Evolutionary conservation across 2,888 invertebrate species (phyloP).

Genomic region (Ophioninae sp.): DNA sequence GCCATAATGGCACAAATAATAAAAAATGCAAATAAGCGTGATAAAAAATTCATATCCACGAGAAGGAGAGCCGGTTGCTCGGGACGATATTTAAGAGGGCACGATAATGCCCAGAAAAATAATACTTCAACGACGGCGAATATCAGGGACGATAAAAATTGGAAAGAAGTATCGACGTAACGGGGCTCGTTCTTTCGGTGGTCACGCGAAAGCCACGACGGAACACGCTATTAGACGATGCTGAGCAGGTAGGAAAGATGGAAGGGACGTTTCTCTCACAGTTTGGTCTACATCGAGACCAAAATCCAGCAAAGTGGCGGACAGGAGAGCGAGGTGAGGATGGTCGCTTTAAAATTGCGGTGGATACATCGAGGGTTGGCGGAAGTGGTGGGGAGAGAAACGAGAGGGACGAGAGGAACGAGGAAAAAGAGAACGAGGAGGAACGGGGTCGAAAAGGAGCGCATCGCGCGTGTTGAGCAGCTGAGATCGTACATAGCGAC

Average conservation of each 20-base stretch:
- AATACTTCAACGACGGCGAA: neutral
- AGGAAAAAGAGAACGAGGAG: slow-evolving; percentile 2
- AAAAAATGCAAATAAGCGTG: neutral
- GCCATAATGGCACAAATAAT: neutral
- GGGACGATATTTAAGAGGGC: neutral
- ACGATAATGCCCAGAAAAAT: neutral
- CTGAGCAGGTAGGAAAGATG: neutral
- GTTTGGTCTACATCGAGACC: neutral
- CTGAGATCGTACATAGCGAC: slow-evolving; percentile 41
- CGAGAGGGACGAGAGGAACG: no score
- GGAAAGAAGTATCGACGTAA: neutral
- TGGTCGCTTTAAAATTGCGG: slow-evolving; percentile 52
- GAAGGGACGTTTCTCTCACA: neutral
- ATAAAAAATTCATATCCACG: neutral
- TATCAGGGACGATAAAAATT: slow-evolving; percentile 3
- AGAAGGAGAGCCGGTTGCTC: neutral
- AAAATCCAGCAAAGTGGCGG: slow-evolving; percentile 3
- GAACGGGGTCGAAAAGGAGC: slow-evolving; percentile 11
- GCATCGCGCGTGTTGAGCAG: slow-evolving; percentile 19
- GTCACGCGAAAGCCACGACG: slow-evolving; percentile 2
- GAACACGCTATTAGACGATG: neutral
- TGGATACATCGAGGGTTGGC: neutral
- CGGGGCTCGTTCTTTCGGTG: neutral
- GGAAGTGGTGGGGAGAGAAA: neutral
- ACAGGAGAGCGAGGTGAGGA: neutral